Conservation (phyloP, 2,797 vertebrate species). For the Callimico goeldii region DNA sequence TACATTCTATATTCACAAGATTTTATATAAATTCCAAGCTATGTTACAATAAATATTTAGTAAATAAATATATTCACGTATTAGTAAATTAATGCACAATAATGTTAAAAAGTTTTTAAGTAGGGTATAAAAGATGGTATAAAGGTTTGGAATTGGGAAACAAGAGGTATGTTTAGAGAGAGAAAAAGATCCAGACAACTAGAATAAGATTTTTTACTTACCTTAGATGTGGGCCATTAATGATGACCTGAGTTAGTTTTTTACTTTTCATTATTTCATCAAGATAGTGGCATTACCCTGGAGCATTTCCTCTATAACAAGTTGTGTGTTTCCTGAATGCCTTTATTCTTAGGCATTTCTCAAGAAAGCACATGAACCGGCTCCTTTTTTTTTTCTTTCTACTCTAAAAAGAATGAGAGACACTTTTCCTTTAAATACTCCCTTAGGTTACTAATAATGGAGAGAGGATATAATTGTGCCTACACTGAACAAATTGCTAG, state of each 20-base stretch:
- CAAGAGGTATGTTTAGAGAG: not conserved
- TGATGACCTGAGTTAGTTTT: not conserved
- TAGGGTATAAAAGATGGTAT: not conserved
- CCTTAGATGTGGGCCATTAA: not conserved
- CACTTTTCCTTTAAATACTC: slow-evolving; percentile 35
- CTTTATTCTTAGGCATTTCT: slow-evolving; percentile 20
- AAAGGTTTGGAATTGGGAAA: not conserved
- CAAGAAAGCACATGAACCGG: not conserved
- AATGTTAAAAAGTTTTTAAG: not conserved
- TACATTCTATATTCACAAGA: not conserved
- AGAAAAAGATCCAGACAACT: not conserved
- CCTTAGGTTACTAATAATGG: slow-evolving; percentile 51
- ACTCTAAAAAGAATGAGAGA: slow-evolving; percentile 2
- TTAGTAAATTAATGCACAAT: not conserved
- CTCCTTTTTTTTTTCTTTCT: not conserved
- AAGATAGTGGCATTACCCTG: not conserved
- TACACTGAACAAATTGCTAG: slow-evolving; percentile 34
- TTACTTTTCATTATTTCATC: not conserved
- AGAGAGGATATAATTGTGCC: slow-evolving; percentile 23
- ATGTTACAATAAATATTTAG: not conserved
- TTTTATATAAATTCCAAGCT: not conserved
- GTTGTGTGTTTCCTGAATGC: not conserved
- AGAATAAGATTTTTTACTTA: not conserved
- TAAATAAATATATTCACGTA: not conserved
- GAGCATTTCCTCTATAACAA: not conserved